Evolutionary conservation across 2,113 vertebrate genomes (phyloP).

Genomic region (Barnardius zonarius): DNA sequence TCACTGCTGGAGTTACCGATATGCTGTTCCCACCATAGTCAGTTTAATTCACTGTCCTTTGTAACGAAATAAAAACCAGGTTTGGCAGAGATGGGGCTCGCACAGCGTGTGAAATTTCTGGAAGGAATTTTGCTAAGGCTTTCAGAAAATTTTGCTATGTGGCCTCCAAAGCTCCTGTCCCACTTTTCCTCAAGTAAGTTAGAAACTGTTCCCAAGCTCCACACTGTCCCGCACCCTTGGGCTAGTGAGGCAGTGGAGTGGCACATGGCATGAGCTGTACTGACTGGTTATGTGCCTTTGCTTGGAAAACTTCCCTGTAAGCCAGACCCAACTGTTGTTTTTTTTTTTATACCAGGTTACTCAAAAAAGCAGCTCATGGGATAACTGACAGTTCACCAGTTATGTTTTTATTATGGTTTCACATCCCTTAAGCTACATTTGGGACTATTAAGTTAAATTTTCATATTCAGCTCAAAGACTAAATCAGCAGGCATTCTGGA

Average conservation of each 20-base stretch:
- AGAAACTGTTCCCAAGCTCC: neutral
- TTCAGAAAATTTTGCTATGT: neutral
- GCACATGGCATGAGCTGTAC: neutral
- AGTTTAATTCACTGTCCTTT: neutral
- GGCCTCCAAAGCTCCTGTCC: neutral
- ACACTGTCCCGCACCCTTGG: fast-evolving
- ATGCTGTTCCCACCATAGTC: neutral
- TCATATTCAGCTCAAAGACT: neutral
- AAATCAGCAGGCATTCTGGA: constrained; percentile 7
- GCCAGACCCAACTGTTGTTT: fast-evolving
- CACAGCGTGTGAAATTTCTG: neutral
- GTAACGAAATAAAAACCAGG: neutral
- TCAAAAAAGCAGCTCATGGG: neutral
- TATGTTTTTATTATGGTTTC: neutral
- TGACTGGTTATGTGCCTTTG: fast-evolving
- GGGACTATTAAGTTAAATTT: neutral
- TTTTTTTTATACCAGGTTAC: neutral
- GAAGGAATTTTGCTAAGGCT: neutral
- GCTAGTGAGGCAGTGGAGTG: fast-evolving
- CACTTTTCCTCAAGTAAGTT: neutral
- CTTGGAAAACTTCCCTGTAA: neutral
- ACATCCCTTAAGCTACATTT: neutral
- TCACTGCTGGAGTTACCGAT: neutral
- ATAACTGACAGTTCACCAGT: neutral
- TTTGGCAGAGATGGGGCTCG: neutral